Conservation (phyloP, 1,140 invertebrate genomes). For the Heliconius himera region DNA sequence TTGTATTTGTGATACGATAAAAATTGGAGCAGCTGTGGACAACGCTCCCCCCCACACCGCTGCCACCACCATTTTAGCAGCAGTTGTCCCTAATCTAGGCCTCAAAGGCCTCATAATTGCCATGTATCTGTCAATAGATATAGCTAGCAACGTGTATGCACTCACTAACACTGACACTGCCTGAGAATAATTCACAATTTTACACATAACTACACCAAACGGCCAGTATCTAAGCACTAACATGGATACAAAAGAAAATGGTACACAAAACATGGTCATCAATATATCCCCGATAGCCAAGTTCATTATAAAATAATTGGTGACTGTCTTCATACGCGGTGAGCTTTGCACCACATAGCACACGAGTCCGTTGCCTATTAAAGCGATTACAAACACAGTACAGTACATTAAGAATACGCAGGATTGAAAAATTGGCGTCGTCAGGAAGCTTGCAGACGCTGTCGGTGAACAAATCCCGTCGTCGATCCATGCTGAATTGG, state of each 20-base stretch:
- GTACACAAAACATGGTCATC: constrained; percentile 93
- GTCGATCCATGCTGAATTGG: constrained; percentile 39
- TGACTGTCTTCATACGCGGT: constrained; percentile 87
- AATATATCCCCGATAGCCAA: constrained; percentile 92
- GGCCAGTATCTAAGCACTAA: constrained; percentile 91
- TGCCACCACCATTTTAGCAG: constrained; percentile 87
- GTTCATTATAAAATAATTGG: constrained; percentile 86
- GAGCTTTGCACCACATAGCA: constrained; percentile 91
- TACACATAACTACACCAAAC: constrained; percentile 89
- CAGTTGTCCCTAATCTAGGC: constrained; percentile 88
- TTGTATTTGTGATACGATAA: constrained; percentile 84
- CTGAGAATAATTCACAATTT: constrained; percentile 89
- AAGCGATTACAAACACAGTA: constrained; percentile 87
- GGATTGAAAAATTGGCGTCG: constrained; percentile 82
- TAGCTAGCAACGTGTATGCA: constrained; percentile 92
- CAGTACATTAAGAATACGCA: constrained; percentile 89
- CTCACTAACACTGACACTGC: constrained; percentile 91
- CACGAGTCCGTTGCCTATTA: constrained; percentile 91
- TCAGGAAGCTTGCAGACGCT: constrained; percentile 51
- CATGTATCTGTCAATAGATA: constrained; percentile 93
- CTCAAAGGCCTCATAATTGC: constrained; percentile 93
- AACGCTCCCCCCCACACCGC: constrained; percentile 91
- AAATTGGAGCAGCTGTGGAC: constrained; percentile 90
- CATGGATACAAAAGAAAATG: constrained; percentile 90
- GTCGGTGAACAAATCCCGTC: constrained; percentile 36